These are phyloP conservation scores for Lasioglossum villosulum DNA, from an alignment of 2,888 invertebrate genomes.

Conservation along the genomic window DNA sequence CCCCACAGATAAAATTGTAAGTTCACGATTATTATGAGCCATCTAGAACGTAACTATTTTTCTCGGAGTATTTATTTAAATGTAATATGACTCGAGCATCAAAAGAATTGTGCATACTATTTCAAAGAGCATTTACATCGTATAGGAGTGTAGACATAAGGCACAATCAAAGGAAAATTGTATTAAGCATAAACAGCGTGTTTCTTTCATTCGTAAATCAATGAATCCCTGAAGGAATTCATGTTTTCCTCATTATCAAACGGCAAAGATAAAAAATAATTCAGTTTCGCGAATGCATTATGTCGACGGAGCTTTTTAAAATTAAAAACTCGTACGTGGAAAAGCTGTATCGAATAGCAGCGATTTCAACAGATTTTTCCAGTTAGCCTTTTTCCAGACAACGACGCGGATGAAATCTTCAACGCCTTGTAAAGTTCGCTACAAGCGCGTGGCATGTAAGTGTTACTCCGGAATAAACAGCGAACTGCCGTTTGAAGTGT, in stretches of 20 bases:
- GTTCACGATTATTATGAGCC: background rate
- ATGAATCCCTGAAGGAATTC: no score
- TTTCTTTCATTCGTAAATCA: no score
- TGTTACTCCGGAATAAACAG: constrained; percentile 14
- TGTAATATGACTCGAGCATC: no score
- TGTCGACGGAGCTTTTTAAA: background rate
- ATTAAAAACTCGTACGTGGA: background rate
- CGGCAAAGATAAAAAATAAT: background rate
- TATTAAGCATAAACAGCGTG: no score
- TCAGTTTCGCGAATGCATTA: background rate
- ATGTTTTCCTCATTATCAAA: background rate
- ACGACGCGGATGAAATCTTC: background rate
- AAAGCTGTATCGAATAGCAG: background rate
- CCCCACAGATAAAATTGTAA: background rate
- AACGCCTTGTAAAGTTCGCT: constrained; percentile 8
- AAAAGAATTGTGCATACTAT: no score
- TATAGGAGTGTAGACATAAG: no score
- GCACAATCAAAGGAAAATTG: no score
- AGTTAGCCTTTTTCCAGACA: background rate
- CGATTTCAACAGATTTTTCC: background rate
- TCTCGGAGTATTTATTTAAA: no score
- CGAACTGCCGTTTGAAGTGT: background rate
- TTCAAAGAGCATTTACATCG: no score
- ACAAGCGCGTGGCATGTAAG: background rate
- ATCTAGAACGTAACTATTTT: background rate